These are phyloP conservation scores for Oncorhynchus keta DNA, from an alignment of 2,113 vertebrate species.

Conservation along the genomic window DNA sequence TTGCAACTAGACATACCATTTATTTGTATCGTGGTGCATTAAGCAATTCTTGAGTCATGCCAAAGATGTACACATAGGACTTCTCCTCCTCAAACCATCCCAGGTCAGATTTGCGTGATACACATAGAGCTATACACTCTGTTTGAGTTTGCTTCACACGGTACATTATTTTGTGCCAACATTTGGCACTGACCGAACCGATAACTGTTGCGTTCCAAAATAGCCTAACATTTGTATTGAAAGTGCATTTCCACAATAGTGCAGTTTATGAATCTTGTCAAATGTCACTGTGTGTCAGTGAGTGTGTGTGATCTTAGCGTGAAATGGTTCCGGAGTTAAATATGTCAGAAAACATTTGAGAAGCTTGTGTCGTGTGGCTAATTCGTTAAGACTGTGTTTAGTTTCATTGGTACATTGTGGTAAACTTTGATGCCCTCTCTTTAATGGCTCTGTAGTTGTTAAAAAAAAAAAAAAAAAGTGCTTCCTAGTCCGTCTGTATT, in stretches of 20 bases:
- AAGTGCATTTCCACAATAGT: no score
- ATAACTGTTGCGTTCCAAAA: background rate
- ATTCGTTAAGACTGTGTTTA: no score
- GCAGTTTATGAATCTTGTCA: no score
- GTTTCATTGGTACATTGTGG: no score
- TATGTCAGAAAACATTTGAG: no score
- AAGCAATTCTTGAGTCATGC: background rate
- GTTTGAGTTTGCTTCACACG: background rate
- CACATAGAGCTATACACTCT: no score
- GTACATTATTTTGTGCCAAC: constrained; percentile 16
- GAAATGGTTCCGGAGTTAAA: no score
- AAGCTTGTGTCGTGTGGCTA: no score
- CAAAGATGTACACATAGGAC: background rate
- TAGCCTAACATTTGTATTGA: no score
- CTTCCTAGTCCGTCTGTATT: constrained; percentile 38
- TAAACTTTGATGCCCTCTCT: no score
- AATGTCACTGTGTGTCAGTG: no score
- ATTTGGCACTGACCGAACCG: constrained; percentile 18
- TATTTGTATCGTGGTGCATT: background rate
- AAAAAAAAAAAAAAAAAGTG: constrained; percentile 9
- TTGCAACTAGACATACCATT: background rate
- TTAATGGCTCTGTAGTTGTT: background rate
- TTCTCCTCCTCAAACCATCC: background rate
- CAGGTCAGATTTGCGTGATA: background rate
- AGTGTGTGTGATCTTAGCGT: no score